Conservation (phyloP, 2,113 vertebrate species). For the Thamnophis sirtalis region DNA sequence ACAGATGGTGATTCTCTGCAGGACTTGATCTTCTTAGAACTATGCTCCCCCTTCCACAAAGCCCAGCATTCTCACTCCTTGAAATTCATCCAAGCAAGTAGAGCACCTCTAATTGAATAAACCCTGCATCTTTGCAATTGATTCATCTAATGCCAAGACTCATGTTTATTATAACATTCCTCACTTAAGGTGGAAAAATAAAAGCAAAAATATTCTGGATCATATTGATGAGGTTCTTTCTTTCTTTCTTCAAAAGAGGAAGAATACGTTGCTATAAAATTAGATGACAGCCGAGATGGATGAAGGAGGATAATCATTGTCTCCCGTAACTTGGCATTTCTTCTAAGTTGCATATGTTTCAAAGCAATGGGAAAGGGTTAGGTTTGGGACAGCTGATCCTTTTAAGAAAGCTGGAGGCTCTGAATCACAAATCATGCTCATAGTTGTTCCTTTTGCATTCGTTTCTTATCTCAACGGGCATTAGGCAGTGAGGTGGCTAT, state of each 20-base stretch:
- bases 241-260: not conserved
- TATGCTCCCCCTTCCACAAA: constrained; percentile 26
- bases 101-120: constrained; percentile 43
- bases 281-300: constrained; percentile 2
- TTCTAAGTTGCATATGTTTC: not conserved
- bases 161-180: constrained; percentile 40
- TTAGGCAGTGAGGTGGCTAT: not conserved
- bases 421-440: not conserved
- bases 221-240: constrained; percentile 24
- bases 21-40: constrained; percentile 51
- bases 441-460: not conserved
- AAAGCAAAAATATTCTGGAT: constrained; percentile 16
- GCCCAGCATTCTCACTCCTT: constrained; percentile 36
- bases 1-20: not conserved
- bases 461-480: not conserved
- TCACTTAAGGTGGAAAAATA: constrained; percentile 9
- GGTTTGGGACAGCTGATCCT: not conserved
- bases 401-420: not conserved
- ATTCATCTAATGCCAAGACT: constrained; percentile 35
- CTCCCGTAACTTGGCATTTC: not conserved
- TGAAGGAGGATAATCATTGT: not conserved
- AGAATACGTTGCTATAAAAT: not conserved
- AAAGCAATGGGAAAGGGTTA: not conserved
- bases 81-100: constrained; percentile 47
- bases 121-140: constrained; percentile 30